phyloP scores from a whole-genome alignment of 2,113 vertebrate species.

The Cebus imitator region DNA sequence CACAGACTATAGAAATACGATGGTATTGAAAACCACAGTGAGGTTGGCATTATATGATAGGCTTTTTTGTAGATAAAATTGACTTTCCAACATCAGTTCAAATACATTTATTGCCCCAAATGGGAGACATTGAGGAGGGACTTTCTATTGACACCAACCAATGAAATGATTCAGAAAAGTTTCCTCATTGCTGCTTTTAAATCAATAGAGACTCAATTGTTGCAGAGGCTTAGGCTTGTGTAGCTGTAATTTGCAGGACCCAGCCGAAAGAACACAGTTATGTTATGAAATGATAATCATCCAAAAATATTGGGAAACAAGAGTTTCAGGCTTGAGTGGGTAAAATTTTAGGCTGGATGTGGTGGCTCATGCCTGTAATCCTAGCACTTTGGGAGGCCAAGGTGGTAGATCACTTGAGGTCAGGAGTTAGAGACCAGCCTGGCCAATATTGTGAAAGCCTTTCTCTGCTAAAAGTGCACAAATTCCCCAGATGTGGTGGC shows the following conservation, averaged over 20 bases:
- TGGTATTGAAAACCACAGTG: slow-evolving; percentile 90
- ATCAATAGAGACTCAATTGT: slow-evolving; percentile 88
- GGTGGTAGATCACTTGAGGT: too few species aligned
- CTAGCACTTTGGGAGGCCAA: too few species aligned
- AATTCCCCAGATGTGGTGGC: too few species aligned
- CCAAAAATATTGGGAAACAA: background rate
- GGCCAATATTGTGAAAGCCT: too few species aligned
- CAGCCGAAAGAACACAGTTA: background rate
- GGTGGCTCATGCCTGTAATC: too few species aligned
- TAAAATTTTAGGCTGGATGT: background rate
- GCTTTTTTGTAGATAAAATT: slow-evolving; percentile 89
- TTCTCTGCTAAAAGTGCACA: too few species aligned
- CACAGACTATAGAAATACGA: slow-evolving; percentile 86
- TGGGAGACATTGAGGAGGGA: slow-evolving; percentile 90
- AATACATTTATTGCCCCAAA: slow-evolving; percentile 90
- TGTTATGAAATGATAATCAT: background rate
- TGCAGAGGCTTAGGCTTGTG: slow-evolving; percentile 81
- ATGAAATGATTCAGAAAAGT: slow-evolving; percentile 92
- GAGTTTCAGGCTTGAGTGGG: background rate
- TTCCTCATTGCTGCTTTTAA: slow-evolving; percentile 91
- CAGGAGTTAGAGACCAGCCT: too few species aligned
- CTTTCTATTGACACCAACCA: slow-evolving; percentile 90
- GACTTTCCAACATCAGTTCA: slow-evolving; percentile 89
- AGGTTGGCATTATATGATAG: slow-evolving; percentile 91
- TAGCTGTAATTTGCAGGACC: background rate